Evolutionary conservation across 2,888 invertebrate species (phyloP), one percentile per base, ranked within the genome.

Genomic region (Lutraria lutraria): DNA sequence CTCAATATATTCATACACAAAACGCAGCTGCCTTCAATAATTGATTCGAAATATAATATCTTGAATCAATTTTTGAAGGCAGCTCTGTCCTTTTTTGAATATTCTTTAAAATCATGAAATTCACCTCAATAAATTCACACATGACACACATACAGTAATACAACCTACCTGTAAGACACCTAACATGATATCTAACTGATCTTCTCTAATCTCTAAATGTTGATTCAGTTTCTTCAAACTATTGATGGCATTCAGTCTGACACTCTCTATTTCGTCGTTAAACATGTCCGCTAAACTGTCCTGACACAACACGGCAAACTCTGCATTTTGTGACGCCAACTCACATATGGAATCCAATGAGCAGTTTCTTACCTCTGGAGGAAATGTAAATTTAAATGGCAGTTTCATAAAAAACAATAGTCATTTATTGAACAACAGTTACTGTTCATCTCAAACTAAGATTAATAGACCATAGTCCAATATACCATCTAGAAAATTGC

Each of bases 241-340:
- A 96, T 99, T 98, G 93, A 99, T 99, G 2, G 99, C 99, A 95
- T 98, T 98, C 87, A 99, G 97, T 31, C 99, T 97, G 19, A 99
- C 99, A 96, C 98, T 98, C 97, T 99, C 99, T 93, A 99, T 99
- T 97, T 99, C 99, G 96, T 99, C 99, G 97, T 99, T 99, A 96
- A 99, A 99, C 99, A 99, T 99, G 96, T 99, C 99, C 0, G 99
- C 99, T 80, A 99, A 97, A 96, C 99, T 99, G 97, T 99, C 99
- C 60, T 99, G 97, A 0, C 99, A 98, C 53, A 98, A 98, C 16
- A 93, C 89, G 0, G 99, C 99, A 97, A 99, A 99, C 68, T 97
- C 97, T 0, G 98, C 97, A 95, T 98, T 98, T 94, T 98, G 98
- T 91, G 98, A 97, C 0, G 99, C 99, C 92, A 99, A 97, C 93